phyloP scores from a whole-genome alignment of 2,888 invertebrate genomes.

The Callimorpha dominula region DNA sequence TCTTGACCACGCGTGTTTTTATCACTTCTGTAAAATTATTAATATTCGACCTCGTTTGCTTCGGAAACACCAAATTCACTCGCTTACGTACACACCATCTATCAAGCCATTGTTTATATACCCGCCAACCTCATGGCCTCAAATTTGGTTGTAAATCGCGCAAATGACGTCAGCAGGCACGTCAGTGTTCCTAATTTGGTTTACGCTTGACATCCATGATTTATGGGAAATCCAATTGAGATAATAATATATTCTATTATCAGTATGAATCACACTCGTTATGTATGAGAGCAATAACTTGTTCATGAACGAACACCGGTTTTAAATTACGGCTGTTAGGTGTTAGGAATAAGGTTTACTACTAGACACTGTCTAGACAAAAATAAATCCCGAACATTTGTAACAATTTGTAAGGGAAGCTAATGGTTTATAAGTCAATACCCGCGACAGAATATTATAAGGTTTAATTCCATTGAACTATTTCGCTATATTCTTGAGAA shows the following conservation, averaged over 20 bases:
- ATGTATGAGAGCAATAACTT: neutral
- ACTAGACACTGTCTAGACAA: neutral
- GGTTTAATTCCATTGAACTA: no score
- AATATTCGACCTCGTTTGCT: neutral
- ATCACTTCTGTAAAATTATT: neutral
- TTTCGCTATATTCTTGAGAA: no score
- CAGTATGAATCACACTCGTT: slow-evolving; percentile 27
- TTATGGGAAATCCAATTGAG: slow-evolving; percentile 38
- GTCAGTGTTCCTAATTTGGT: slow-evolving; percentile 34
- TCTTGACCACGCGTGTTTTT: neutral
- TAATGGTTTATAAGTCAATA: no score
- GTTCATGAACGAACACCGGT: neutral
- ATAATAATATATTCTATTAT: slow-evolving; percentile 33
- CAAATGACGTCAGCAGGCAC: slow-evolving; percentile 42
- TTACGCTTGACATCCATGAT: slow-evolving; percentile 42
- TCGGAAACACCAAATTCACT: slow-evolving; percentile 1
- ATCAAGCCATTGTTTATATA: slow-evolving; percentile 30
- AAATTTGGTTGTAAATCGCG: slow-evolving; percentile 28
- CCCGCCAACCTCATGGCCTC: slow-evolving; percentile 26
- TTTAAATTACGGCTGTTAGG: neutral
- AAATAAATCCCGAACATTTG: neutral
- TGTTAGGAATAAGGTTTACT: neutral
- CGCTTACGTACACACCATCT: slow-evolving; percentile 11
- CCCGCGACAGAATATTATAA: no score
- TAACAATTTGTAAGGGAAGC: neutral